Percentiles rank a stretch among this genome's conserved stretches.
Evolutionary conservation across 1,140 invertebrate genomes (phyloP).

Genomic region (Drosophila subpulchrella): DNA sequence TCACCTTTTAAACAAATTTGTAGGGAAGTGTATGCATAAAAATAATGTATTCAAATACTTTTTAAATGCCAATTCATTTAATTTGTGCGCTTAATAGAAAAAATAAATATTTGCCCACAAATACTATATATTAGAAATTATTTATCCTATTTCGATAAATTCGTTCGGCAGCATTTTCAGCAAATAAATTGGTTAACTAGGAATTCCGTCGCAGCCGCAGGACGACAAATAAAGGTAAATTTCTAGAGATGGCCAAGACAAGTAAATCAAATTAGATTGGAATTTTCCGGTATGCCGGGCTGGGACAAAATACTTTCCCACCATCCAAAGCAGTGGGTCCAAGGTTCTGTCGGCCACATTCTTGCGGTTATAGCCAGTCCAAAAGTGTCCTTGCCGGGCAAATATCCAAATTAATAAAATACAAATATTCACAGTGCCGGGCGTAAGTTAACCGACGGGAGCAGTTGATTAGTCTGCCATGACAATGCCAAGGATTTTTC

Average conservation of each 20-base stretch:
- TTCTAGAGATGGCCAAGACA: constrained; percentile 12
- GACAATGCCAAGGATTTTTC: constrained; percentile 66
- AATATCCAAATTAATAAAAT: constrained; percentile 74
- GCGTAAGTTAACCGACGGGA: constrained; percentile 55
- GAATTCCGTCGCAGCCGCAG: constrained; percentile 15
- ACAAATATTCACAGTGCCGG: constrained; percentile 62
- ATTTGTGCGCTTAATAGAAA: background rate
- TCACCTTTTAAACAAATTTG: background rate
- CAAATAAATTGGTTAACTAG: constrained; percentile 3
- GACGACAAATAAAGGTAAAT: constrained; percentile 19
- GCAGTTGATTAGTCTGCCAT: constrained; percentile 67
- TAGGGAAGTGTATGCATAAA: background rate
- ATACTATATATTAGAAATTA: background rate
- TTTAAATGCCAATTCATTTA: background rate
- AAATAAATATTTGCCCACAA: background rate
- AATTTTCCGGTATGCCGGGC: constrained; percentile 21
- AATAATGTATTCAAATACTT: background rate
- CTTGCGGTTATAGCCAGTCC: constrained; percentile 18
- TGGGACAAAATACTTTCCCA: constrained; percentile 23
- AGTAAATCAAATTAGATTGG: constrained; percentile 42
- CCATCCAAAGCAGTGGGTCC: background rate
- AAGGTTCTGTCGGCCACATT: constrained; percentile 13
- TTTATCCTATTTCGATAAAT: background rate
- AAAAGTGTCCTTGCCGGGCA: constrained; percentile 8
- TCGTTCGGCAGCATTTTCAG: background rate